phyloP scores from a whole-genome alignment of 1,140 invertebrate genomes.

The Meloidogyne floridensis region DNA sequence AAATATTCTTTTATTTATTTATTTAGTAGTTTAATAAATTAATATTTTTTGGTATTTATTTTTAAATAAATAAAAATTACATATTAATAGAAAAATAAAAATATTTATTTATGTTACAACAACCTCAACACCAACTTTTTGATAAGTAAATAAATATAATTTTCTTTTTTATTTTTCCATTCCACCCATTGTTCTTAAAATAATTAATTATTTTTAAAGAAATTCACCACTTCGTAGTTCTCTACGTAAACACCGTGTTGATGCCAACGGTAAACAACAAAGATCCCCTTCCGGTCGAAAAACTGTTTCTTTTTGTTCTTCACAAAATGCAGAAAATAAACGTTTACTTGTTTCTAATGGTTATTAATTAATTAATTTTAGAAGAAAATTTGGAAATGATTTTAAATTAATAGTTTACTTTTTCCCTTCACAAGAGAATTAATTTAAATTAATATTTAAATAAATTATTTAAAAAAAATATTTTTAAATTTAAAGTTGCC shows the following conservation, averaged over 20 bases:
- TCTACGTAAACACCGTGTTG: conserved; percentile 33
- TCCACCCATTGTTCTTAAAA: too few species aligned
- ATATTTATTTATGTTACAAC: not conserved
- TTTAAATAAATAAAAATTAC: too few species aligned
- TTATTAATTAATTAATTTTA: conserved; percentile 48
- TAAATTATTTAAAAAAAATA: not conserved
- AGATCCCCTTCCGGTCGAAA: conserved; percentile 59
- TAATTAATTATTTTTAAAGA: conserved; percentile 10
- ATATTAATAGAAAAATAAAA: not conserved
- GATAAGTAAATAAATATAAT: conserved; percentile 11
- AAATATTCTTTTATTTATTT: too few species aligned
- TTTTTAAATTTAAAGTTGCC: conserved; percentile 67
- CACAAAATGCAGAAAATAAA: conserved; percentile 65
- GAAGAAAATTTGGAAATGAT: too few species aligned
- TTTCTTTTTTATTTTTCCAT: too few species aligned
- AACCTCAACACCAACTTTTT: conserved; percentile 19
- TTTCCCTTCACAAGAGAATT: not conserved
- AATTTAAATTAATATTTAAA: too few species aligned
- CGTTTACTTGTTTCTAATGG: conserved; percentile 67
- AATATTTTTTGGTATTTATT: too few species aligned
- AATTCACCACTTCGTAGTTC: conserved; percentile 43
- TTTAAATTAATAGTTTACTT: not conserved
- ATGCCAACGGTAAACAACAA: conserved; percentile 28
- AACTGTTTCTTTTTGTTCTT: conserved; percentile 62
- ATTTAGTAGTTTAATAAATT: too few species aligned